Base-by-base conservation (phyloP, 2,888 invertebrate genomes). In the Platycheirus albimanus region DNA sequence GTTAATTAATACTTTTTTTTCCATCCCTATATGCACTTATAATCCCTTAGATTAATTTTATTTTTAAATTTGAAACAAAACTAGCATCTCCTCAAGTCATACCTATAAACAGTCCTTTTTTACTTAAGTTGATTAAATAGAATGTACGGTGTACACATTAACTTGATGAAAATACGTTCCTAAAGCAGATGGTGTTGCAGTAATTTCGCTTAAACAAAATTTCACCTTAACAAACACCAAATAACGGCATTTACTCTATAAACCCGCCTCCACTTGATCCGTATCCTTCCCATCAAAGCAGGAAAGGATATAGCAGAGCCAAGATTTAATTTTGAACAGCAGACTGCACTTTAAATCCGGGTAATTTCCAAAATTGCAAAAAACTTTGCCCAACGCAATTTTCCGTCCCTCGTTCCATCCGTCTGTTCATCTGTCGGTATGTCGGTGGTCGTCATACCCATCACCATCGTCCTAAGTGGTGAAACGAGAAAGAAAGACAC, bases 111-210 rank as follows among this genome's bases (percentile, higher is more conserved):
- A n/a, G n/a, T n/a, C n/a, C n/a, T n/a, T 24, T 24, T 24, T 24
- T n/a, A 69, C 67, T 61, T 58, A 41, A 63, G 20, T 64, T 77
- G 56, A 77, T 70, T 72, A 52, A n/a, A n/a, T n/a, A n/a, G n/a
- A n/a, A n/a, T n/a, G n/a, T n/a, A n/a, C n/a, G 13, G 24, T 45
- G 19, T 20, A 13, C 47, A 28, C 47, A 74, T 79, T 78, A 52
- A 49, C 72, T 52, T 52, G 61, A 67, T 67, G 43, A 20, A 28
- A 67, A 15, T 36, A 49, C n/a, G n/a, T n/a, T n/a, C 28, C 8
- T 33, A 13, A 8, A 54, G 33, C 78, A 74, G 74, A 24, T 24
- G 24, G 52, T 79, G 74, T 63, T 38, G n/a, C 10, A 10, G 8
- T 77, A 56, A 70, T 56, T 49, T n/a, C 13, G 30, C 45, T 54